These are phyloP conservation scores for Trachurus trachurus DNA, from an alignment of 2,797 vertebrate genomes.

Conservation along the genomic window DNA sequence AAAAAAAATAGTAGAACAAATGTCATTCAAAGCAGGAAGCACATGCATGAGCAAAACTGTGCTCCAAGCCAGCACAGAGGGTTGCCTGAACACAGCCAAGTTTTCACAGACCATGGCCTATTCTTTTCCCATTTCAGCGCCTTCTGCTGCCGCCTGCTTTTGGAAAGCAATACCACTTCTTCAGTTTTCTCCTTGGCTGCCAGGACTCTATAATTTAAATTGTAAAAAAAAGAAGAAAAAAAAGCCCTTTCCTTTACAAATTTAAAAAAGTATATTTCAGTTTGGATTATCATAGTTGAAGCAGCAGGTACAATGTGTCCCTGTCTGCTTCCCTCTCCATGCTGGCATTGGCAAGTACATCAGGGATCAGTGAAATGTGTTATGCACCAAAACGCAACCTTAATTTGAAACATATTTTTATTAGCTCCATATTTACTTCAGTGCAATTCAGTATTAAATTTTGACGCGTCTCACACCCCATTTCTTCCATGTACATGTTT, in stretches of 20 bases:
- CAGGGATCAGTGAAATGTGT: conserved; percentile 7
- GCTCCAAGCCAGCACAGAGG: conserved; percentile 54
- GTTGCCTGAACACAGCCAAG: conserved; percentile 54
- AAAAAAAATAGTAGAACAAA: not conserved
- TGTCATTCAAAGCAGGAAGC: conserved; percentile 30
- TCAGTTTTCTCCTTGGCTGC: conserved; percentile 40
- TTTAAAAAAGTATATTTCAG: conserved; percentile 15
- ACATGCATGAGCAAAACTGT: conserved; percentile 32
- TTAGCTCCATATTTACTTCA: conserved; percentile 12
- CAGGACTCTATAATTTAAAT: conserved; percentile 42
- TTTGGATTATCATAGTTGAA: conserved; percentile 12
- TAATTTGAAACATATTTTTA: conserved; percentile 16
- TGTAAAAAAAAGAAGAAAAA: conserved; percentile 1
- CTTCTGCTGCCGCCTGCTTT: conserved; percentile 51
- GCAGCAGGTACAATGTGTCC: conserved; percentile 8
- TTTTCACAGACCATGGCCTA: conserved; percentile 53
- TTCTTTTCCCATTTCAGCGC: conserved; percentile 49
- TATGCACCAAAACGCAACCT: not conserved
- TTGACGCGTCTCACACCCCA: conserved; percentile 7
- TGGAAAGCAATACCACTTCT: conserved; percentile 36
- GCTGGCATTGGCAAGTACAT: not conserved
- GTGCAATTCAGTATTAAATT: not conserved
- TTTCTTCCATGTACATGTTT: conserved; percentile 40
- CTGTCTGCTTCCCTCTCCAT: conserved; percentile 8
- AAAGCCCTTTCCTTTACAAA: not conserved